phyloP scores from a whole-genome alignment of 2,888 invertebrate species.

The Trissonchulus sp. region DNA sequence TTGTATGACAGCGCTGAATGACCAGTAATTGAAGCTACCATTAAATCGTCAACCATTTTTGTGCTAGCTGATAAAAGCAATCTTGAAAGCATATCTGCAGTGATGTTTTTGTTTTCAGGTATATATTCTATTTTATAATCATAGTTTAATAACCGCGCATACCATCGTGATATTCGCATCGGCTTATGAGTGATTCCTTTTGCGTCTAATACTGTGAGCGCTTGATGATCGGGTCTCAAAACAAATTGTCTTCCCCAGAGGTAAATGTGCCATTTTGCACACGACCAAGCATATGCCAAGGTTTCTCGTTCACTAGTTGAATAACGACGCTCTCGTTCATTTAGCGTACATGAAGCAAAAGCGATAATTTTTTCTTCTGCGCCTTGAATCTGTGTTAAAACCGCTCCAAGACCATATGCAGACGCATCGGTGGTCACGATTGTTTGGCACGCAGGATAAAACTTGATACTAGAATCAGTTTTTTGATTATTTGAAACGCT shows the following conservation, averaged over 20 bases:
- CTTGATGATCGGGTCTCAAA: background rate
- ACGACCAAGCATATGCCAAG: background rate
- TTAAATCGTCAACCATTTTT: too few species aligned
- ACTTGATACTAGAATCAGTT: too few species aligned
- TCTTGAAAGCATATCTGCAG: too few species aligned
- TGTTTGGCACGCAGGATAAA: background rate
- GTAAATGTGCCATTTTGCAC: background rate
- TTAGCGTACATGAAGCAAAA: background rate
- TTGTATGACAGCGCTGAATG: too few species aligned
- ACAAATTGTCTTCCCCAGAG: background rate
- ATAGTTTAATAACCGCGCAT: background rate
- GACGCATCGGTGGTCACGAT: background rate
- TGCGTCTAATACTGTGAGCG: background rate
- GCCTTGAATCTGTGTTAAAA: background rate
- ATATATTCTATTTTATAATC: background rate
- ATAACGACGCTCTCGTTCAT: background rate
- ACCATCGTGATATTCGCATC: background rate
- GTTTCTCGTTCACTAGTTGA: background rate
- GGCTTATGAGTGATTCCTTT: background rate
- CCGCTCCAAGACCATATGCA: background rate
- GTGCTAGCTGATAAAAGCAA: too few species aligned
- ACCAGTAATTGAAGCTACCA: too few species aligned
- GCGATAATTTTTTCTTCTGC: background rate
- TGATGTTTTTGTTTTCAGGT: background rate
- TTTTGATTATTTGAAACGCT: too few species aligned